Evolutionary conservation across 2,113 vertebrate genomes (phyloP).

Genomic region (Strix uralensis): DNA sequence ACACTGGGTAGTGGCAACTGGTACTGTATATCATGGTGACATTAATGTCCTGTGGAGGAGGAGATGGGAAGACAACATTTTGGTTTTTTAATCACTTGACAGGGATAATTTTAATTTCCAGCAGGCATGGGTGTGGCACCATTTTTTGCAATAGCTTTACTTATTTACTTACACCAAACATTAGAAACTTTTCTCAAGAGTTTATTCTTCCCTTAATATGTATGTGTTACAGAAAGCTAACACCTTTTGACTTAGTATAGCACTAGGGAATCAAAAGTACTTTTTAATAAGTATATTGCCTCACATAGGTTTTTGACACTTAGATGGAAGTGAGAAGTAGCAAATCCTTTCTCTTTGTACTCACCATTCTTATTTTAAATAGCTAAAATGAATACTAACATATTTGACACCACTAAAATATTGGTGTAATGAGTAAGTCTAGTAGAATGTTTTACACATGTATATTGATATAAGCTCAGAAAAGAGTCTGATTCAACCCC

Average conservation of each 20-base stretch:
- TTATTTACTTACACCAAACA: not conserved
- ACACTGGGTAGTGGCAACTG: not conserved
- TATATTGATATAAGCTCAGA: not conserved
- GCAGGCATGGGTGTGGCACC: not conserved
- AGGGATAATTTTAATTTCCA: not conserved
- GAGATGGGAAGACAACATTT: not conserved
- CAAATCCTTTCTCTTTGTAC: not conserved
- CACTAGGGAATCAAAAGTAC: not conserved
- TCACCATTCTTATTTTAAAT: not conserved
- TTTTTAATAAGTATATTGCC: not conserved
- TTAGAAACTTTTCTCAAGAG: not conserved
- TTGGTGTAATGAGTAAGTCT: not conserved
- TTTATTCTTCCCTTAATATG: not conserved
- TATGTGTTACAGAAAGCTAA: not conserved
- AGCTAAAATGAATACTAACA: not conserved
- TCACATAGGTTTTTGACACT: not conserved
- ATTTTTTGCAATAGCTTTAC: not conserved
- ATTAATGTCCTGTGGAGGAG: not conserved
- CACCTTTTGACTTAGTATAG: not conserved
- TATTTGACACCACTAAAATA: not conserved
- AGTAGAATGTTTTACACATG: accelerated
- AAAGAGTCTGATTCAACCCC: not conserved
- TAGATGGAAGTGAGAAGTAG: not conserved
- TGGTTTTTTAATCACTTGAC: not conserved
- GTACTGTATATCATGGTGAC: not conserved